Conservation (phyloP, 2,797 vertebrate genomes). For the Pseudochirops corinnae region DNA sequence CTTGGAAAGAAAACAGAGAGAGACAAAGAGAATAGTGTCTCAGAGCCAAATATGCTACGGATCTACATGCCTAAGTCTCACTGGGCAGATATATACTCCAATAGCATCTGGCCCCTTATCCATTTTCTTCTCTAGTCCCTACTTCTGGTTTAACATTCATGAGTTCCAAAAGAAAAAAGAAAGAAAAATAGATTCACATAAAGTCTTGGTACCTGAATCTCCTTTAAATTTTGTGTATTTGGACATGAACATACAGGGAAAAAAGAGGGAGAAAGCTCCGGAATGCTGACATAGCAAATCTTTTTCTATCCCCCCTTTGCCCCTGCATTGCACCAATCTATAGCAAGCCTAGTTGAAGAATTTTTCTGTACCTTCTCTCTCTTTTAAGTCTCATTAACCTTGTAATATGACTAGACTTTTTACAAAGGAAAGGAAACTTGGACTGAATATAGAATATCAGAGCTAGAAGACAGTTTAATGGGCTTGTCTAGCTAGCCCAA, state of each 20-base stretch:
- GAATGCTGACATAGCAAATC: neutral
- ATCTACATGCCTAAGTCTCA: neutral
- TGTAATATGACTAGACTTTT: neutral
- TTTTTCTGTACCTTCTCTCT: neutral
- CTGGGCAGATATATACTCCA: constrained; percentile 7
- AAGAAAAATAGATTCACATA: neutral
- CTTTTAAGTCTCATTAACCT: neutral
- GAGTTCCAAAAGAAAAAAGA: constrained; percentile 29
- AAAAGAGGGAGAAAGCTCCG: neutral
- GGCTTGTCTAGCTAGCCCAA: neutral
- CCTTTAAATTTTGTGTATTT: constrained; percentile 5
- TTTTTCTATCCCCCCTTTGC: constrained; percentile 29
- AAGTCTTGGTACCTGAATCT: neutral
- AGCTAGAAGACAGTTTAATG: neutral
- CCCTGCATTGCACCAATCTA: neutral
- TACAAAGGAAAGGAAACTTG: neutral
- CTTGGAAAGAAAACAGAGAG: constrained; percentile 45
- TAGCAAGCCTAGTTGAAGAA: constrained; percentile 16
- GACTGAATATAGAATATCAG: neutral
- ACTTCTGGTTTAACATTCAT: neutral
- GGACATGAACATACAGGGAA: neutral
- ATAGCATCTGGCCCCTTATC: neutral
- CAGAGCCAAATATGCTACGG: constrained; percentile 32
- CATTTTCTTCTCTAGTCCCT: constrained; percentile 9
- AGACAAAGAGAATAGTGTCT: constrained; percentile 6